Conservation (phyloP, 2,888 invertebrate species). For the Geophilus truncorum region DNA sequence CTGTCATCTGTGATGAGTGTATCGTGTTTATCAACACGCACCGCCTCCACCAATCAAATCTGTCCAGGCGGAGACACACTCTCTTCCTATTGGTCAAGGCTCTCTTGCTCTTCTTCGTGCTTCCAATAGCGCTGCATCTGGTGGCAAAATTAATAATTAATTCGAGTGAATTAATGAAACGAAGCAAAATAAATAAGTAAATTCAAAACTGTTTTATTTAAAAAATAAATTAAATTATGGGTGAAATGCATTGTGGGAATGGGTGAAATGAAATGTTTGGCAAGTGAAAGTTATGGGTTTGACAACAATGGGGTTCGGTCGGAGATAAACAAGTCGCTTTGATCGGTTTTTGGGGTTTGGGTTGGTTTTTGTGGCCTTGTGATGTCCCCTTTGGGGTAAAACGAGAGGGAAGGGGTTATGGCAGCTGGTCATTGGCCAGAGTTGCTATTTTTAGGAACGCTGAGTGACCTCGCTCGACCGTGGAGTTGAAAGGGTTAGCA, state of each 20-base stretch:
- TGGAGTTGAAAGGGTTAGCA: background rate
- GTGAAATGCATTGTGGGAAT: too few species aligned
- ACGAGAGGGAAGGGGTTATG: background rate
- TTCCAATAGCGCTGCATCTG: background rate
- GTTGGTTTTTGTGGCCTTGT: background rate
- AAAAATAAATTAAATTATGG: too few species aligned
- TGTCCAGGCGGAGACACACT: background rate
- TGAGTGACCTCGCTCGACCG: background rate
- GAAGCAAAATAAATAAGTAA: background rate
- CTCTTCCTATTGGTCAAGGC: background rate
- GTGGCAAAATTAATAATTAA: background rate
- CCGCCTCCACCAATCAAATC: background rate
- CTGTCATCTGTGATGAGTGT: background rate
- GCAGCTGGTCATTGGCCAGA: background rate
- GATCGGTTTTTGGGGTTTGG: background rate
- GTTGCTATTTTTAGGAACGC: background rate
- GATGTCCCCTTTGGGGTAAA: background rate
- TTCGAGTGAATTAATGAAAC: background rate
- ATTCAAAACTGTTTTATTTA: background rate
- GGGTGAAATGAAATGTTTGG: too few species aligned
- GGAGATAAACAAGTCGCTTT: background rate
- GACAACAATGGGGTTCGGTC: background rate
- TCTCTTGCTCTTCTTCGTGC: background rate
- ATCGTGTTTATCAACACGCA: background rate
- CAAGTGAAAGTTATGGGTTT: background rate